Evolutionary conservation across 1,140 invertebrate genomes (phyloP).

Genomic region (Diabrotica virgifera): DNA sequence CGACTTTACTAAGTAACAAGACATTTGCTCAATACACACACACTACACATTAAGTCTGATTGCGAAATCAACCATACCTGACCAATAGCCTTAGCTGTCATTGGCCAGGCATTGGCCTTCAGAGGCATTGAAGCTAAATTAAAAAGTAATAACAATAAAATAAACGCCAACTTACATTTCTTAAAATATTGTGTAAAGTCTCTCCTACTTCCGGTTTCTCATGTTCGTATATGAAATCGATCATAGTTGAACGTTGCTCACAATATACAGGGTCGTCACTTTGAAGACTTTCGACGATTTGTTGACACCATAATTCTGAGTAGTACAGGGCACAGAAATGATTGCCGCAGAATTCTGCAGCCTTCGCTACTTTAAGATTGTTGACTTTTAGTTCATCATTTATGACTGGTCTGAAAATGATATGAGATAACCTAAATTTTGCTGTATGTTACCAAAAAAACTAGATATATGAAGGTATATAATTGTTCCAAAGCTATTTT

Average conservation of each 20-base stretch:
- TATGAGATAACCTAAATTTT: not conserved
- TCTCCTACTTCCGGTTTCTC: slow-evolving; percentile 17
- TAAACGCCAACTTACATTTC: slow-evolving; percentile 27
- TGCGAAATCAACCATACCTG: no score
- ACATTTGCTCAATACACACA: no score
- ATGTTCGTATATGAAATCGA: slow-evolving; percentile 35
- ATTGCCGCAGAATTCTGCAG: slow-evolving; percentile 67
- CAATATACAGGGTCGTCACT: slow-evolving; percentile 8
- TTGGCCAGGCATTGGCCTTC: no score
- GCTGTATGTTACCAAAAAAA: no score
- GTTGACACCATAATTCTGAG: slow-evolving; percentile 60
- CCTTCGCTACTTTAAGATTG: slow-evolving; percentile 64
- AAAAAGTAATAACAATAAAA: no score
- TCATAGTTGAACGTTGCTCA: slow-evolving; percentile 23
- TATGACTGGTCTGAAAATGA: slow-evolving; percentile 10
- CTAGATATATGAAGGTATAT: no score
- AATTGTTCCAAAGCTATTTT: no score
- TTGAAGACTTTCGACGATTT: slow-evolving; percentile 37
- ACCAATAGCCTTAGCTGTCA: no score
- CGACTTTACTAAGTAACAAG: no score
- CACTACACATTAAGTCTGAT: no score
- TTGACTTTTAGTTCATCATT: slow-evolving; percentile 55
- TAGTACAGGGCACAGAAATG: slow-evolving; percentile 70
- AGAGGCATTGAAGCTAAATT: no score
- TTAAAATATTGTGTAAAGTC: slow-evolving; percentile 36